Percentiles rank a stretch among this genome's conserved stretches.
Conservation (phyloP, 2,797 vertebrate species). For the Xenops minutus region DNA sequence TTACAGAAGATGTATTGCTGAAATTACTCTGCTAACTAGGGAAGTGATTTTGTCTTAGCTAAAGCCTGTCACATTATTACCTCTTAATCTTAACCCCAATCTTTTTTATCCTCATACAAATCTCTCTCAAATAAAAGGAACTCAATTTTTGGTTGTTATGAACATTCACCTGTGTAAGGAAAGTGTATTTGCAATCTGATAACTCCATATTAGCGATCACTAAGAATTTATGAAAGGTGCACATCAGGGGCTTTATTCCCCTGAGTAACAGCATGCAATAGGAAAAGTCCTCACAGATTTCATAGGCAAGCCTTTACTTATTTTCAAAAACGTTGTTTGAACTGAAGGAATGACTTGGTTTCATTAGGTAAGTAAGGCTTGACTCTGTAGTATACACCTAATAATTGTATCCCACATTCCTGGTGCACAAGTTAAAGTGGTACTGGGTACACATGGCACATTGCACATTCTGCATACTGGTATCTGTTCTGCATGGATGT, state of each 20-base stretch:
- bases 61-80: constrained; percentile 39
- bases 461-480: not conserved
- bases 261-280: not conserved
- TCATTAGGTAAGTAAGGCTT: not conserved
- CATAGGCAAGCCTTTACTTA: not conserved
- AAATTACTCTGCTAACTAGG: constrained; percentile 66
- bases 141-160: not conserved
- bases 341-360: not conserved
- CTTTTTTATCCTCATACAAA: constrained; percentile 37
- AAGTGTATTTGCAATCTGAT: not conserved
- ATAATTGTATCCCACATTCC: not conserved
- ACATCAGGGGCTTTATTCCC: not conserved
- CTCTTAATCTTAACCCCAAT: constrained; percentile 3
- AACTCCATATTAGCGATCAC: not conserved
- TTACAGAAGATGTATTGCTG: constrained; percentile 79
- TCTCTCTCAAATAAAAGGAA: not conserved
- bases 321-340: not conserved
- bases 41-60: constrained; percentile 55
- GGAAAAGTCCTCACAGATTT: not conserved
- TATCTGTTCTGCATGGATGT: accelerated
- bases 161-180: not conserved
- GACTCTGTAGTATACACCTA: not conserved
- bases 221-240: not conserved
- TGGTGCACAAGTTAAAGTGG: not conserved
- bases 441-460: accelerated